Base-by-base conservation (phyloP, 2,888 invertebrate species). In the Saturnia japonica region DNA sequence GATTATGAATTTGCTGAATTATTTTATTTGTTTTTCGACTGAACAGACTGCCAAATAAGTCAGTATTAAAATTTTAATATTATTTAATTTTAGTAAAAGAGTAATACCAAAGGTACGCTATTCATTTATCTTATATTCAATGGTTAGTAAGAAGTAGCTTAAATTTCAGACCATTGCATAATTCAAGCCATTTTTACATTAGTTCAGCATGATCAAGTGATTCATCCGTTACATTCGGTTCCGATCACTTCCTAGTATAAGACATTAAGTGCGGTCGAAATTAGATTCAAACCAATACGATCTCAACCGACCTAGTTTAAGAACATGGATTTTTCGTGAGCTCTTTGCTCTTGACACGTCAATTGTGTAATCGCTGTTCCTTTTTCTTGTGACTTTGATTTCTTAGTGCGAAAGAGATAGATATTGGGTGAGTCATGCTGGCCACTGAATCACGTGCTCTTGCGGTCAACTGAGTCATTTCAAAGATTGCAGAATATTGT, bases 341-440 rank as follows among this genome's bases (percentile, higher is more conserved):
- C 57, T 72, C 68, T 71, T 70, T 70, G 67, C 72, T 70, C 71
- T 70, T 73, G 70, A 71, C 47, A 47, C 42, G 69, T 68, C 68
- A 69, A 68, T 72, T 71, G 43, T 70, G 57, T 54, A 66, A 76
- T 67, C 6, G 71, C 71, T 76, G 72, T 71, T 74, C 72, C 76
- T 68, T 81, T 81, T 71, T 73, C 75, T 72, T 68, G 45, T 74
- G 14, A 43, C 43, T 68, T 28, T 62, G 68, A 64, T 71, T 74
- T 28, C 70, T 62, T 75, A 75, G 73, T 68, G 76, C 72, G 74
- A 76, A 79, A 80, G 68, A 77, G 76, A 78, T 81, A 82, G 72
- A 73, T 77, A 71, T 69, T 28, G 73, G n/a, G 82, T 83, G 85
- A 87, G 82, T 87, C 86, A 87, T 75, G 72, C 75, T 79, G 81